Conservation (phyloP, 2,797 vertebrate genomes). For the Tenualosa ilisha region DNA sequence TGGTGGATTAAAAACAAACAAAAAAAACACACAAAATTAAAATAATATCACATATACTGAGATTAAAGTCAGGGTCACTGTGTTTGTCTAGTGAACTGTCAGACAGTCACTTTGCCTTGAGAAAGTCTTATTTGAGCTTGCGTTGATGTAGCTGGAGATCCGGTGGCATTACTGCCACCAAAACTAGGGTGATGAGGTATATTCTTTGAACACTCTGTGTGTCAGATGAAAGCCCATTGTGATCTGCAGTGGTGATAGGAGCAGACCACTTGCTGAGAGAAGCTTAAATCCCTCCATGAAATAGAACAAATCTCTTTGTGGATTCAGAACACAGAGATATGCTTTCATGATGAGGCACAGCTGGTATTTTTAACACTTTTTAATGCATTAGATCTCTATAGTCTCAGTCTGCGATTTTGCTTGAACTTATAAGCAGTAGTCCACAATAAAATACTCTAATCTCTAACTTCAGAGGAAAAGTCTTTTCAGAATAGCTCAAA, state of each 20-base stretch:
- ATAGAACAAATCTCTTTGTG: conserved; percentile 3
- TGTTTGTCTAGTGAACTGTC: neutral
- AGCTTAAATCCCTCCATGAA: conserved; percentile 6
- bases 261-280: conserved; percentile 2
- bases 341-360: neutral
- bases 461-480: neutral
- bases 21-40: neutral
- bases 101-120: neutral
- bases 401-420: neutral
- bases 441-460: neutral
- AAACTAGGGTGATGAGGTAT: neutral
- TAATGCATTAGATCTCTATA: neutral
- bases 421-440: conserved; percentile 23
- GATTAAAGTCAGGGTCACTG: neutral
- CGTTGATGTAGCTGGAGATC: neutral
- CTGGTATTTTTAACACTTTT: conserved; percentile 12
- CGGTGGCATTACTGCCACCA: neutral
- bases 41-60: neutral
- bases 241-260: neutral
- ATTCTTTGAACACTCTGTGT: neutral
- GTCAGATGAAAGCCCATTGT: conserved; percentile 18
- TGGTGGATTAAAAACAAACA: neutral
- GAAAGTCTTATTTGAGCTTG: neutral
- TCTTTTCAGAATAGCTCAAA: neutral
- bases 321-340: neutral